Conservation (phyloP, 2,113 vertebrate species). For the Mesoclemmys tuberculata region DNA sequence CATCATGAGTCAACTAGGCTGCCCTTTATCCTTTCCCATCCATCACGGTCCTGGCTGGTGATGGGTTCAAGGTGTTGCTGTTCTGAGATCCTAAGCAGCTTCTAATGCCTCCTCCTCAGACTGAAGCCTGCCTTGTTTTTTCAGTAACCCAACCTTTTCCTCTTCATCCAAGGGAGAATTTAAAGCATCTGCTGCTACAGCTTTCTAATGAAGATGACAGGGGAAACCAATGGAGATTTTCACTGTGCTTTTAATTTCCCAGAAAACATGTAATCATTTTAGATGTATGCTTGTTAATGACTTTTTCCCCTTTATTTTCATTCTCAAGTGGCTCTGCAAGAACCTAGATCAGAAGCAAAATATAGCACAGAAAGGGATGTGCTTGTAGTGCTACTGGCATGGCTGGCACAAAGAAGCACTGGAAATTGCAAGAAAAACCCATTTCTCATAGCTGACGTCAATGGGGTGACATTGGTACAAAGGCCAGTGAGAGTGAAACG, state of each 20-base stretch:
- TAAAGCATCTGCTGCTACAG: slow-evolving; percentile 70
- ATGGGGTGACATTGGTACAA: neutral
- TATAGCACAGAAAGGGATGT: neutral
- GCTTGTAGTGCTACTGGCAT: neutral
- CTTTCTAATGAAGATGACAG: neutral
- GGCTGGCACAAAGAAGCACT: neutral
- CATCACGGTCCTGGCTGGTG: slow-evolving; percentile 70
- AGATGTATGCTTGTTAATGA: neutral
- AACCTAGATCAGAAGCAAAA: neutral
- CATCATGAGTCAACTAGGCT: slow-evolving; percentile 69
- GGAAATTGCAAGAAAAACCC: slow-evolving; percentile 24
- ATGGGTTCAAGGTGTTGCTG: slow-evolving; percentile 75
- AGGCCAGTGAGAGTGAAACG: neutral
- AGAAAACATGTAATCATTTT: neutral
- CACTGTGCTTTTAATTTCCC: slow-evolving; percentile 31
- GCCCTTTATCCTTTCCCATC: slow-evolving; percentile 73
- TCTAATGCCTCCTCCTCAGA: slow-evolving; percentile 67
- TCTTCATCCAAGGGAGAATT: slow-evolving; percentile 63
- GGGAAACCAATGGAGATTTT: slow-evolving; percentile 51
- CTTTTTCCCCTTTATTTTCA: neutral
- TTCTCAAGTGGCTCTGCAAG: neutral
- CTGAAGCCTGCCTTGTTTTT: slow-evolving; percentile 73
- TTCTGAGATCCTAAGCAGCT: slow-evolving; percentile 73
- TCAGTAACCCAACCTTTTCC: slow-evolving; percentile 73
- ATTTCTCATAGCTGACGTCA: neutral